phyloP scores from a whole-genome alignment of 2,888 invertebrate genomes.

The Sarcophaga caerulescens region DNA sequence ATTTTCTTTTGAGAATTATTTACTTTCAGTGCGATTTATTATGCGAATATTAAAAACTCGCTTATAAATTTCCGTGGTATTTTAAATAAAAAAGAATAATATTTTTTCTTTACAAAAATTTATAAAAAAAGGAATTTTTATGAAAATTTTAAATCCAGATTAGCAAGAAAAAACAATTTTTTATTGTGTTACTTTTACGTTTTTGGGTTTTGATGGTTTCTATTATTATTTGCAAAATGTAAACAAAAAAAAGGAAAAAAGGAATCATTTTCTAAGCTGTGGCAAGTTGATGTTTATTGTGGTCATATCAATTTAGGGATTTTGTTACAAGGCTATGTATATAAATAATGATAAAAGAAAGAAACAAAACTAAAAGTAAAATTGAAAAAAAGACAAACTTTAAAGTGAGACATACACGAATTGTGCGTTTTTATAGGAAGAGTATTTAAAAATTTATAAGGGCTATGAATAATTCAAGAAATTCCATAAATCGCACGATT shows the following conservation, averaged over 20 bases:
- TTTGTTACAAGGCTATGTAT: conserved; percentile 17
- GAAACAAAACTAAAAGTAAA: not conserved
- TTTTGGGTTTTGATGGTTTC: not conserved
- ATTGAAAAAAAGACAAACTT: not conserved
- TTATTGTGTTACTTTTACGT: not conserved
- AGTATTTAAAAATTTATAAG: too few species aligned
- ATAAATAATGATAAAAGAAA: not conserved
- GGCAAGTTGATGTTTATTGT: conserved; percentile 21
- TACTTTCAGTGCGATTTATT: too few species aligned
- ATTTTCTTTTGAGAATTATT: too few species aligned
- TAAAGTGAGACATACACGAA: too few species aligned
- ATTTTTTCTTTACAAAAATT: too few species aligned
- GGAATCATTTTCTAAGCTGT: not conserved
- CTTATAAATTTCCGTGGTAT: too few species aligned
- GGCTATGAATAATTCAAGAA: too few species aligned
- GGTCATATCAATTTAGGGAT: conserved; percentile 23
- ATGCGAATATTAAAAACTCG: too few species aligned
- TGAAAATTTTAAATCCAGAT: conserved; percentile 25
- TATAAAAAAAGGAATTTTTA: not conserved
- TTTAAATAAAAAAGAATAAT: too few species aligned
- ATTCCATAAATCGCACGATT: too few species aligned
- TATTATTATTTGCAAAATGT: not conserved
- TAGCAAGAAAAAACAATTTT: conserved; percentile 5
- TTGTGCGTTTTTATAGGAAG: too few species aligned
- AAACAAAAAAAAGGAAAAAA: not conserved